These are phyloP conservation scores for Drosophila bunnanda DNA, from an alignment of 2,888 invertebrate species.

Conservation along the genomic window DNA sequence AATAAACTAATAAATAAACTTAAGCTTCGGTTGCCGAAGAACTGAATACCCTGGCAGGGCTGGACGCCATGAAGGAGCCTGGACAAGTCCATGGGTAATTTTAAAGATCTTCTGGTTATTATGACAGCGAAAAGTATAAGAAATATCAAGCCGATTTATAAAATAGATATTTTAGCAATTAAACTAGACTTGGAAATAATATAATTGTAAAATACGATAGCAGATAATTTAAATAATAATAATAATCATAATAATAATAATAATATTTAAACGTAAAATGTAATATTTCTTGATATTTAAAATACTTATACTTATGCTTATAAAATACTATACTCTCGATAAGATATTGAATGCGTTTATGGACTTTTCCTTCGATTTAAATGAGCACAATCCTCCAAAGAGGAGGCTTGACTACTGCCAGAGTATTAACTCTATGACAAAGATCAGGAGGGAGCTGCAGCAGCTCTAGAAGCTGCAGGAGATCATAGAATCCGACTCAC, in stretches of 20 bases:
- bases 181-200: not conserved
- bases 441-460: not conserved
- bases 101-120: not conserved
- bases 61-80: not conserved
- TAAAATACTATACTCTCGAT: too few species aligned
- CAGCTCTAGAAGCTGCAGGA: not conserved
- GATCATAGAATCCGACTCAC: constrained; percentile 62
- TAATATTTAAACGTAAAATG: not conserved
- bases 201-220: not conserved
- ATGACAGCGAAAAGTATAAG: not conserved
- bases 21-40: constrained; percentile 22
- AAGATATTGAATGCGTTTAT: too few species aligned
- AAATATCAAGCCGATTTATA: not conserved
- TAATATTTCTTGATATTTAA: not conserved
- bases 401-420: not conserved
- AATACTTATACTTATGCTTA: too few species aligned
- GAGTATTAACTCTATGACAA: not conserved
- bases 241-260: not conserved
- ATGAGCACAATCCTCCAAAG: not conserved
- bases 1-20: not conserved
- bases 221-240: not conserved
- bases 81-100: not conserved
- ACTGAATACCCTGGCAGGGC: constrained; percentile 3
- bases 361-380: not conserved
- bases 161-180: not conserved